phyloP scores from a whole-genome alignment of 2,888 invertebrate species.

The Chrysomela aeneicollis region DNA sequence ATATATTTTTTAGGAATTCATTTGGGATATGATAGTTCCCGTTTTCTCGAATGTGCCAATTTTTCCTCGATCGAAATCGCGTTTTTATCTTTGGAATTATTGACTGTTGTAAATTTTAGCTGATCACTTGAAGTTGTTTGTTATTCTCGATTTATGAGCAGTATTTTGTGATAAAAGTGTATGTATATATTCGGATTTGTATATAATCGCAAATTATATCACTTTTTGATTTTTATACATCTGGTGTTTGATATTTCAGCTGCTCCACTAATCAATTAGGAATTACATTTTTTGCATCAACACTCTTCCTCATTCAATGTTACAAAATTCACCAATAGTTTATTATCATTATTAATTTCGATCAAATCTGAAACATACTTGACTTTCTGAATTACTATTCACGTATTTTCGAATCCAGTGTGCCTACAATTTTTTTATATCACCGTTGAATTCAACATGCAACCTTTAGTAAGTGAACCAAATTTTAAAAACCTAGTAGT shows the following conservation, averaged over 20 bases:
- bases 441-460: too few relatives aligned
- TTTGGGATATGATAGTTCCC: constrained; percentile 35
- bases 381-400: too few relatives aligned
- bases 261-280: background rate
- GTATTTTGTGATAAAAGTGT: constrained; percentile 44
- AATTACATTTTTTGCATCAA: too few relatives aligned
- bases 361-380: too few relatives aligned
- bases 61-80: constrained; percentile 13
- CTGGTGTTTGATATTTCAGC: background rate
- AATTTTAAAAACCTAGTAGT: too few relatives aligned
- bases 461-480: too few relatives aligned
- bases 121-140: constrained; percentile 29
- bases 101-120: constrained; percentile 29
- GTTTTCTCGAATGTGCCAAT: constrained; percentile 32
- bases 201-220: constrained; percentile 32
- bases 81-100: constrained; percentile 18
- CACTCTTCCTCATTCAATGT: too few relatives aligned
- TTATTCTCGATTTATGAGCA: constrained; percentile 38
- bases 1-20: constrained; percentile 28
- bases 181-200: constrained; percentile 41
- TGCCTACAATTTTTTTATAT: too few relatives aligned
- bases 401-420: too few relatives aligned
- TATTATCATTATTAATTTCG: too few relatives aligned
- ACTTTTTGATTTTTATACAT: constrained; percentile 37
- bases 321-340: too few relatives aligned